Evolutionary conservation across 2,888 invertebrate genomes (phyloP), one percentile per base, ranked within the genome.

Genomic region (Ophioninae sp.): DNA sequence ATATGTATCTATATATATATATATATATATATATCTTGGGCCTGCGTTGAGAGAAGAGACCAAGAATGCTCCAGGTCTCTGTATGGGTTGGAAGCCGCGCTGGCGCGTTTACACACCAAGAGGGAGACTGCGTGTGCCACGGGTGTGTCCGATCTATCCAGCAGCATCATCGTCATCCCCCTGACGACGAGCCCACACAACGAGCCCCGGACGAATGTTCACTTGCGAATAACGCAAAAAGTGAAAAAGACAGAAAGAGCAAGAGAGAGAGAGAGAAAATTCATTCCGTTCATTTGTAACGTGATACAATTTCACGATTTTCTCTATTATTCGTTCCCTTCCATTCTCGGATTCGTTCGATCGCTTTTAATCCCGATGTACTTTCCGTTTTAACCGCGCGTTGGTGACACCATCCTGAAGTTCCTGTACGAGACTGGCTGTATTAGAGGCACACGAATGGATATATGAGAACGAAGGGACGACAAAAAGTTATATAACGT

Each of bases 71-170:
- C 23, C 37, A 17, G 10, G 39, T 56, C 56, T 65, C 37, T 65
- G 65, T 65, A 75, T 63, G 65, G 78, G 69, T 63, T 51, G 67
- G 39, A 68, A 72, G 63, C 41, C 41, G 68, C 76, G 56, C 79
- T 79, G 73, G 83, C 83, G 61, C 79, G 83, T 80, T 64, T 59
- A 80, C 56, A 68, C 56, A n/a, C 51, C 39, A 75, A 20, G 67
- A 68, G 59, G 58, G 6, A 76, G 76, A 41, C 58, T 65, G 72
- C 67, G 61, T 83, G 51, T 51, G 87, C 87, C 88, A 89, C 90
- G 91, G 91, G 91, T 90, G 91, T 91, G 91, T 90, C 91, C 89
- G 88, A 89, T 89, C 88, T 89, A 87, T 85, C 88, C 88, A 87
- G 82, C 76, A 59, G n/a, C 59, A 59, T 59, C 59, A 76, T 79